These are phyloP conservation scores for Leptogaster cylindrica DNA, from an alignment of 2,888 invertebrate species.

Conservation along the genomic window DNA sequence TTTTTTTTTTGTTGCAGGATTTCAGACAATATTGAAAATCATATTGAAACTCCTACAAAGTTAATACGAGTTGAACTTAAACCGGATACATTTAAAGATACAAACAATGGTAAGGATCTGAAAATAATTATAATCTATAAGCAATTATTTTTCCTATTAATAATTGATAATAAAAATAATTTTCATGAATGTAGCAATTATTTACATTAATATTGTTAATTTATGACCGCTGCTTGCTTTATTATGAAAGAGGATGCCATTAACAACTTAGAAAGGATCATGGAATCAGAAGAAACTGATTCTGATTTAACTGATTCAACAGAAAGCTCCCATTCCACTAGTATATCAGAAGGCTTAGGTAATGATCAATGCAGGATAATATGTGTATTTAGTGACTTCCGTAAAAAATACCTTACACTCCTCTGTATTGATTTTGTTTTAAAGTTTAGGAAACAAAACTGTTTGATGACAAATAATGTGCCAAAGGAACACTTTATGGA, in stretches of 20 bases:
- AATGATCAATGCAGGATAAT: too few species aligned
- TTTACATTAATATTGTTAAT: conserved; percentile 25
- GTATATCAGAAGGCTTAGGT: conserved; percentile 58
- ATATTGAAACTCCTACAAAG: conserved; percentile 72
- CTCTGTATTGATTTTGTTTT: too few species aligned
- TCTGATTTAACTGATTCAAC: conserved; percentile 64
- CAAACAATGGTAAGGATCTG: conserved; percentile 52
- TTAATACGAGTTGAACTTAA: conserved; percentile 78
- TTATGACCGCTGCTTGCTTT: conserved; percentile 35
- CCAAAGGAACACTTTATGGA: too few species aligned
- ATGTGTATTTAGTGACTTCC: too few species aligned
- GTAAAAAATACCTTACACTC: too few species aligned
- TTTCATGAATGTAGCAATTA: conserved; percentile 15
- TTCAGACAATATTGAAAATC: conserved; percentile 62
- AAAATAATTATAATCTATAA: background rate
- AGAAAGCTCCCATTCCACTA: conserved; percentile 62
- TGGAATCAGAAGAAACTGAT: conserved; percentile 65
- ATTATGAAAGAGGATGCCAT: conserved; percentile 47
- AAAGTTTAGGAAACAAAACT: too few species aligned
- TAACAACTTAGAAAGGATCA: conserved; percentile 54
- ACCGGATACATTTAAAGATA: conserved; percentile 64
- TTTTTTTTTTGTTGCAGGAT: conserved; percentile 55
- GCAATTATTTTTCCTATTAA: conserved; percentile 6
- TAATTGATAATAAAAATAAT: background rate
- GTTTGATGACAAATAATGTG: too few species aligned